Evolutionary conservation across 2,113 vertebrate species (phyloP), one percentile per base, ranked within the genome.

Genomic region (Corydoras sp.): DNA sequence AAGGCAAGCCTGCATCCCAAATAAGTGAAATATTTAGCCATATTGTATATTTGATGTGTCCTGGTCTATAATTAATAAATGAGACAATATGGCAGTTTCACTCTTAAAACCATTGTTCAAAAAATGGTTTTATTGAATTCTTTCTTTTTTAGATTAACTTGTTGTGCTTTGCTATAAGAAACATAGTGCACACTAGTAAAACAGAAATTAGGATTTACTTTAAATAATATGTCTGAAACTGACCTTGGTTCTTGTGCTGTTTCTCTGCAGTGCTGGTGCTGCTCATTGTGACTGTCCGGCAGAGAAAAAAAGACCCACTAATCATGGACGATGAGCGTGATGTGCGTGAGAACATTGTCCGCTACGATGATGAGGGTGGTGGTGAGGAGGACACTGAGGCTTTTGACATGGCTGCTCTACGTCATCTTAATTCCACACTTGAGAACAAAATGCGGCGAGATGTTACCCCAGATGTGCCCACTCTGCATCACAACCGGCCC

Each of bases 371-470:
- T 0, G 95, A 98, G 66, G 95, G 95, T 0, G 95, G 95, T 0
- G 95, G 95, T 2, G 95, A 98, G 78, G 93, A 95, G 74, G 95
- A 98, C 84, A 98, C 95, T 0, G 91, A 94, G 59, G 95, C 95
- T 30, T 98, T 96, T 9, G 92, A 97, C 78, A 96, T 98, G 91
- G 86, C 91, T 0, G 88, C 94, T 0, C 78, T 98, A 73, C 89
- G 93, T 54, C 94, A 95, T 73, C 91, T 92, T 31, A 92, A 95
- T 2, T 83, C 89, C 70, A 85, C 91, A 6, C 75, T 92, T 15
- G 93, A 94, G 61, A 86, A 81, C 58, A 93, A 92, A 83, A 79
- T 85, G 29, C 88, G 93, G 8, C 86, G 92, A 66, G 93, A 95
- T 7, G 92, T 95, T 80, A 93, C 92, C 1, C 93, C 93, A 0